Percentiles rank a stretch among this genome's conserved stretches.
These are phyloP conservation scores for Azemiops feae DNA, from an alignment of 2,113 vertebrate genomes.

Conservation along the genomic window DNA sequence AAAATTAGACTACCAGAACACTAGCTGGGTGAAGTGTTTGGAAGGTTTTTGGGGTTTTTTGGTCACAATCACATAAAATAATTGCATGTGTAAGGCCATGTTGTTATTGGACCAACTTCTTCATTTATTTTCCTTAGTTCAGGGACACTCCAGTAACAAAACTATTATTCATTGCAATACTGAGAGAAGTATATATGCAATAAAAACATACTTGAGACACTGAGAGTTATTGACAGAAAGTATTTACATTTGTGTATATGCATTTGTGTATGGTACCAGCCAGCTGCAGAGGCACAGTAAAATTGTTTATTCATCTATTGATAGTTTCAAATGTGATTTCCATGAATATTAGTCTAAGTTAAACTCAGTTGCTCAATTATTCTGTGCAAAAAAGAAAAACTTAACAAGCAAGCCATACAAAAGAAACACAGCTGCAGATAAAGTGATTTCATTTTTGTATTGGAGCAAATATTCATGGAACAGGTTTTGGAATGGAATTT, in stretches of 20 bases:
- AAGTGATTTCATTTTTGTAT: slow-evolving; percentile 66
- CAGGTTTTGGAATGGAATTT: slow-evolving; percentile 46
- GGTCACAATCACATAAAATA: slow-evolving; percentile 66
- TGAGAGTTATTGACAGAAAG: slow-evolving; percentile 10
- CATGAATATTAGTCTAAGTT: slow-evolving; percentile 44
- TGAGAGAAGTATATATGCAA: not conserved
- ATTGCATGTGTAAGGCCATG: slow-evolving; percentile 44
- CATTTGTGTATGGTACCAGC: not conserved
- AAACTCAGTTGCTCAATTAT: slow-evolving; percentile 60
- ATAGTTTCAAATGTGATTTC: slow-evolving; percentile 52
- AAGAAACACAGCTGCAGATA: slow-evolving; percentile 67
- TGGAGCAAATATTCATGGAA: slow-evolving; percentile 65
- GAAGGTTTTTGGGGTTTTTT: slow-evolving; percentile 55
- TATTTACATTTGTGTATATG: not conserved
- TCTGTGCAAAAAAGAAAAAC: slow-evolving; percentile 40
- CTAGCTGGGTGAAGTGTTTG: slow-evolving; percentile 56
- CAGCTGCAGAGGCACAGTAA: slow-evolving; percentile 44
- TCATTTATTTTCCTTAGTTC: slow-evolving; percentile 34
- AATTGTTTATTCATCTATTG: slow-evolving; percentile 40
- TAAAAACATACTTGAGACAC: not conserved
- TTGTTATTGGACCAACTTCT: slow-evolving; percentile 40
- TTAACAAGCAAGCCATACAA: slow-evolving; percentile 50
- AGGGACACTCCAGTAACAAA: slow-evolving; percentile 11
- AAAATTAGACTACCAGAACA: slow-evolving; percentile 63
- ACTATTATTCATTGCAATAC: slow-evolving; percentile 16